Evolutionary conservation across 2,113 vertebrate species (phyloP), one percentile per base, ranked within the genome.

Genomic region (Sylvicapra grimmia): DNA sequence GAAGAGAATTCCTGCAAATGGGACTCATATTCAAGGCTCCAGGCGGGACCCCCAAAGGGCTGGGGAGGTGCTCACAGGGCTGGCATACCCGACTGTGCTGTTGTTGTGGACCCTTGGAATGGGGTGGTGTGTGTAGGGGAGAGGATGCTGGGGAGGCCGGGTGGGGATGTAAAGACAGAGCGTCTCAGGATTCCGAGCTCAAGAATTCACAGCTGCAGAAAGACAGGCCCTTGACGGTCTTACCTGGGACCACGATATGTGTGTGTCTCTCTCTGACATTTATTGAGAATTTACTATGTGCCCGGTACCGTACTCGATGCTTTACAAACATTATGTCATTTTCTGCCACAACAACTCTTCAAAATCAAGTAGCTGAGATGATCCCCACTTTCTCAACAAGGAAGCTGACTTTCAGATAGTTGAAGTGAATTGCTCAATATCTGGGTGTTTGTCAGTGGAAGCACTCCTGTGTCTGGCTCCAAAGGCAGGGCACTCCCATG

Each of bases 1-100:
- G 89, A 88, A 95, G 93, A 89, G 90, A 95, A 97, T 98, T 97
- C 86, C 95, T 94, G 29, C 23, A 94, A 94, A 89, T 9, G 27
- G 86, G 53, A 40, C 86, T 80, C 27, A n/a, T 49, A 56, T 40
- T 54, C 80, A 86, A 47, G 53, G 40, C 82, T 91, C 63, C 51
- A 79, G 44, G 19, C 1, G 21, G 53, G 86, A 54, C 2, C 65
- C 90, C 63, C 11, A 31, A 72, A 49, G 89, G 58, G 58, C 77
- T 51, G 79, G 29, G 58, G 58, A 40, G 75, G 44, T 84, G 23
- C 54, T 51, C 59, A 53, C 1, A 2, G 85, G 59, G 29, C 31
- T 63, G 53, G 40, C 6, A 10, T 0, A 4, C 23, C 36, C 29
- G 23, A 53, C 65, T 51, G 14, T 7, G 23, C 63, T 68, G 11